phyloP scores from a whole-genome alignment of 2,797 vertebrate species.

The Pipistrellus nathusii region DNA sequence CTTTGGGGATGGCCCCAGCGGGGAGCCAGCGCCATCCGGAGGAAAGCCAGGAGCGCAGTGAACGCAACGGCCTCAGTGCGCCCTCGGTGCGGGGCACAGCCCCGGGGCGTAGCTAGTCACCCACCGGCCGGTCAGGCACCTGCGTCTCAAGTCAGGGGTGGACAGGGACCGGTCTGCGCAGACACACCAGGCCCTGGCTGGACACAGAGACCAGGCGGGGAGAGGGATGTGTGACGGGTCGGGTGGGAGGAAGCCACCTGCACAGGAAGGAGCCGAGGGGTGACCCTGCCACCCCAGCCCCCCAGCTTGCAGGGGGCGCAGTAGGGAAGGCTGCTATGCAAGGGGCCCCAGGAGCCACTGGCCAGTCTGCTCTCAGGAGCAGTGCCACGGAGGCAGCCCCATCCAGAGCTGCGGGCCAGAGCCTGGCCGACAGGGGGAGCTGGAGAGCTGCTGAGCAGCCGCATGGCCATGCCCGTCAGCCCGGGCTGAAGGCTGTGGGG shows the following conservation, averaged over 20 bases:
- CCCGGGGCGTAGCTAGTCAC: neutral
- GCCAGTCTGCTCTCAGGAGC: neutral
- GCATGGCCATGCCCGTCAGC: neutral
- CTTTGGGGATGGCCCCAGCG: neutral
- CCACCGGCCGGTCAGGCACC: neutral
- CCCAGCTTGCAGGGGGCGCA: neutral
- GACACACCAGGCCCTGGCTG: neutral
- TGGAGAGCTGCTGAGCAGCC: neutral
- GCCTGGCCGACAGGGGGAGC: neutral
- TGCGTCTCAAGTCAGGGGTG: neutral
- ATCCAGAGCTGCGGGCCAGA: neutral
- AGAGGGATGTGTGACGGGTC: neutral
- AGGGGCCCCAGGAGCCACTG: neutral
- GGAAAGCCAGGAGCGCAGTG: neutral
- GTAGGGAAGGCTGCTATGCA: neutral
- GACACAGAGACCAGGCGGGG: neutral
- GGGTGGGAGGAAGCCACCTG: neutral
- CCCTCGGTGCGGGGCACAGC: neutral
- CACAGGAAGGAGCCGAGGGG: neutral
- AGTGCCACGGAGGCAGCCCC: neutral
- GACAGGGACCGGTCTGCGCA: neutral
- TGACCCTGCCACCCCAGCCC: neutral
- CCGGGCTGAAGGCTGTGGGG: neutral
- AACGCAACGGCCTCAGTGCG: neutral
- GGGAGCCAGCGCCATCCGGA: neutral